Evolutionary conservation across 2,888 invertebrate species (phyloP).

Genomic region (Mesorhabditis sp.): DNA sequence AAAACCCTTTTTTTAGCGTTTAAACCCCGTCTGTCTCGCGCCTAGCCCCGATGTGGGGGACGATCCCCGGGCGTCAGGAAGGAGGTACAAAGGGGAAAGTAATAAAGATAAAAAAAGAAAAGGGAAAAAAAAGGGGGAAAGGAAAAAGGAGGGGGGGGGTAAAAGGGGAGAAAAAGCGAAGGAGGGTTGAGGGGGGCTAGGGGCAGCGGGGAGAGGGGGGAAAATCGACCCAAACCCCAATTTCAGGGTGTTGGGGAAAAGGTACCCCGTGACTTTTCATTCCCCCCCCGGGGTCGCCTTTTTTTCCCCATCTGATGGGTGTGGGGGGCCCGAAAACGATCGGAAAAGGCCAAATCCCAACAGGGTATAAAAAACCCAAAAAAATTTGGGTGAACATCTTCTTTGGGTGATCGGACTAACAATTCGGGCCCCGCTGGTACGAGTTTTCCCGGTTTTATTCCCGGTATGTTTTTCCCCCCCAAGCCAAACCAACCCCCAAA

Average conservation of each 20-base stretch:
- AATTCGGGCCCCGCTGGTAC: constrained; percentile 92
- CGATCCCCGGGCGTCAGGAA: constrained; percentile 90
- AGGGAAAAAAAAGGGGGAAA: neutral
- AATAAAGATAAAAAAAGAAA: neutral
- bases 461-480: constrained; percentile 58
- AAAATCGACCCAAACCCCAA: too few relatives aligned
- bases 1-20: constrained; percentile 72
- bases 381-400: too few relatives aligned
- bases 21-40: constrained; percentile 86
- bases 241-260: constrained; percentile 14
- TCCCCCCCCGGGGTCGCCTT: constrained; percentile 89
- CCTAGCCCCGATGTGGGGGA: constrained; percentile 93
- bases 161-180: too few relatives aligned
- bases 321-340: constrained; percentile 97
- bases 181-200: too few relatives aligned
- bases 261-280: constrained; percentile 70
- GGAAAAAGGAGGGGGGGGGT: too few relatives aligned
- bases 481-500: neutral
- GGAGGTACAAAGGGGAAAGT: constrained; percentile 69
- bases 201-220: too few relatives aligned
- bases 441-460: constrained; percentile 95
- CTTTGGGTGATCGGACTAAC: constrained; percentile 87
- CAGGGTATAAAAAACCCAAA: too few relatives aligned
- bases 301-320: constrained; percentile 97
- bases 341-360: constrained; percentile 83